Evolutionary conservation across 2,888 invertebrate species (phyloP), one percentile per base, ranked within the genome.

Genomic region (Hedychridium roseum): DNA sequence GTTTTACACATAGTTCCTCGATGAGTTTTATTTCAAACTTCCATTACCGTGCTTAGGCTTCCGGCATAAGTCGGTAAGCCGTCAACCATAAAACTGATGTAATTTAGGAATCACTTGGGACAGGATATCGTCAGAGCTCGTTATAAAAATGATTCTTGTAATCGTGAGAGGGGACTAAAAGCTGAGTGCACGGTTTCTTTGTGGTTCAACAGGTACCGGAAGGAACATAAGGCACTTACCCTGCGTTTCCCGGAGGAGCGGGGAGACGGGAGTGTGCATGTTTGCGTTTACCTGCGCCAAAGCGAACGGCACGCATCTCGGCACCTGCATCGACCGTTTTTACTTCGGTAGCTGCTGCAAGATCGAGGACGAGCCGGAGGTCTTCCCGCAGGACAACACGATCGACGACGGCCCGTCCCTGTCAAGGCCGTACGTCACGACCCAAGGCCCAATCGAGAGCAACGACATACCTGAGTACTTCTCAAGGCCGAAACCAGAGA

Each of bases 341-440:
- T 94, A 94, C 81, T 94, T 94, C 75, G 94, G 94, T 43, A 94
- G 94, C 21, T 95, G 95, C 74, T 95, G 95, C 75, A 90, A 89
- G 68, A 83, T 94, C 45, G 79, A 79, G 34, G 78, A 78, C 9
- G 86, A 87, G 58, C 82, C 84, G 37, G 85, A 85, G 28, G 80
- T 86, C 0, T 80, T 83, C 39, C 72, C 72, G 1, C 75, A 77
- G 50, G 85, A 84, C 42, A 88, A 88, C 60, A 83, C 83, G 27
- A 86, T 88, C 52, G 87, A 88, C 53, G 84, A 84, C 49, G 83
- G 71, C n/a, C 62, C 57, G 18, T 54, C 56, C 4, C 55, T 55
- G 1, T 45, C 68, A 16, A 73, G 70, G 46, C 70, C 76, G 5
- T 68, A 70, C 35, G 43, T 67, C 37, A 70, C 73, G 5, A 71